Base-by-base conservation (phyloP, 1,140 invertebrate species). In the Bombus soroeensis region DNA sequence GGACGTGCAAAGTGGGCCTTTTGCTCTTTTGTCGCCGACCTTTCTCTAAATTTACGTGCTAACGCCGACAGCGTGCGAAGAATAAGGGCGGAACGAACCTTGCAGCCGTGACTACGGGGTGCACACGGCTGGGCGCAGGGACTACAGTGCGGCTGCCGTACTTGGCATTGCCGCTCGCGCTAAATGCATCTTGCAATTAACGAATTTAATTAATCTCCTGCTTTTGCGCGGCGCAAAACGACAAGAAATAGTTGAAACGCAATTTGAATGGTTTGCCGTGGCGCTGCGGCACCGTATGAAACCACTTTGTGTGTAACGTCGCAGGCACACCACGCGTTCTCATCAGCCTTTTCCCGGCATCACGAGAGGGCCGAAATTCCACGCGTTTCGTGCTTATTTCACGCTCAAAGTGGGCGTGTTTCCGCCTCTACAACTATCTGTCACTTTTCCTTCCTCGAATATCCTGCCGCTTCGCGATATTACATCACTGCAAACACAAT, bases 161-260 rank as follows among this genome's bases (percentile, higher is more conserved):
- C 34, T 25, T 37, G 18, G 37, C 68, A 68, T 68, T 39, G 71
- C 47, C 25, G 80, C 83, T 28, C 80, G 79, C 83, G 86, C 88
- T 95, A 94, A 95, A 94, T 93, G 91, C 93, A 93, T 92, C 92
- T 93, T 92, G 91, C 92, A 95, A 94, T 94, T 95, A 95, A 94
- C 93, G 83, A 94, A 95, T 94, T 94, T 93, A 94, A 95, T 95
- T 95, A 94, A 94, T 95, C 89, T 90, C 75, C 88, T 86, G 93
- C 90, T 93, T 94, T 93, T 89, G 90, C 87, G 81, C 68, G 81
- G 53, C 81, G 80, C 86, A 86, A 79, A 91, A 88, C 92, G 89
- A 91, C 93, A 92, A 93, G 93, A 93, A 93, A 94, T 91, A 92
- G 92, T 92, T 91, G 87, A 87, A 93, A 94, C 91, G 92, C 91